Base-by-base conservation (phyloP, 2,113 vertebrate species). In the Pomatostomus ruficeps region DNA sequence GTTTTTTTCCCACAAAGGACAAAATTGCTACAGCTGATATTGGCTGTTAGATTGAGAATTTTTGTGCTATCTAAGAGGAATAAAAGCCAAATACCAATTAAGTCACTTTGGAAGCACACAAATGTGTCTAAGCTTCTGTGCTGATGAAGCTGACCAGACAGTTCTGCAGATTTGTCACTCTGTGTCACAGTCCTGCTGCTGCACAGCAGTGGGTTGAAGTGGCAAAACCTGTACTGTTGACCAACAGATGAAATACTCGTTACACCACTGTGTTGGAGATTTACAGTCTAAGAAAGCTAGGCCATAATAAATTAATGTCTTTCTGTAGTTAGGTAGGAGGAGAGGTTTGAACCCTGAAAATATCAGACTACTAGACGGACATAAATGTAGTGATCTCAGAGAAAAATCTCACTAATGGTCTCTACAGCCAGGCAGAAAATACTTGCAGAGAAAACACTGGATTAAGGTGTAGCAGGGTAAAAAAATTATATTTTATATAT, bases 1-100 rank as follows among this genome's bases (percentile, higher is more conserved):
- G 63, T 1, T 75, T 79, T 70, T 80, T 81, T 4, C n/a, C 45
- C 74, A 31, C 81, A 81, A 85, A 93, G 77, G 52, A 89, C 49
- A 76, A 49, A 96, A 83, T 71, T 83, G 71, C 74, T 61, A 68
- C 58, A 90, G 74, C 87, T 73, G 48, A 58, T 85, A 58, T 10
- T 83, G 73, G 29, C 81, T 91, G 49, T 89, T 82, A 80, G 81
- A 66, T 70, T 36, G 91, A 76, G 75, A 85, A 51, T 85, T 91
- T 91, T 72, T 88, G 81, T 91, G 82, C 81, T 73, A 83, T 95
- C 80, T 89, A 94, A 95, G 91, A 95, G 85, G 94, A 96, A 94
- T 77, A 91, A 94, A 88, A 89, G 87, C 91, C 66, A 96, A 95
- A 76, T 88, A 94, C 94, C 93, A 95, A 88, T 91, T 94, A 96